Evolutionary conservation across 2,797 vertebrate species (phyloP), one percentile per base, ranked within the genome.

Genomic region (Halcyon leucocephala): DNA sequence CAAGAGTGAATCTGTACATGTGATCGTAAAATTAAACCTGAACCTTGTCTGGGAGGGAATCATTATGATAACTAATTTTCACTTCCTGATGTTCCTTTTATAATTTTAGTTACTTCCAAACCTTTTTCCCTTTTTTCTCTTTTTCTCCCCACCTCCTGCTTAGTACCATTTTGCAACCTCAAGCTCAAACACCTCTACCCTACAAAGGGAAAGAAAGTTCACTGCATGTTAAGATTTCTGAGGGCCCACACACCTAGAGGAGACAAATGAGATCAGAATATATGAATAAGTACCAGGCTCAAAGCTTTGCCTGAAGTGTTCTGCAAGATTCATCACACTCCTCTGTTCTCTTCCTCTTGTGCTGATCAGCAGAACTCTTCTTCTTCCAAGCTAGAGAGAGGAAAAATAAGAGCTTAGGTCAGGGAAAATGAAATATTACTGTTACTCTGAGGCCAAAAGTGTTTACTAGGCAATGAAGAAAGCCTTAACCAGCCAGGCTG

Each of bases 301-400:
- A 86, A 90, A 91, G 82, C 77, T 90, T 93, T 35, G 94, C 94
- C 90, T 84, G 35, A 64, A 95, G 90, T 60, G 3, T 60, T 93
- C 49, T 73, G 70, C 52, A 84, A 84, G 82, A 79, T 80, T 86
- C 82, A 71, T 91, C 67, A 44, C 4, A 69, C 29, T 51, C 64
- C 76, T 82, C 93, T 91, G 58, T 61, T 92, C 62, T 77, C 58
- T 66, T 57, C 16, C 66, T 72, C 67, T 33, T 29, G 17, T 29
- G 42, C 66, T 93, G 64, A 93, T 81, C 70, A 55, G 79, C 87
- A 95, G 54, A 93, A 86, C 42, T 37, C 26, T 73, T 61, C 39
- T 37, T 64, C 67, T 96, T 90, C 48, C 62, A 86, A 66, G 64
- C 54, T 82, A 9, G 28, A 19, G 29, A 20, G 2, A 37, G 28